Evolutionary conservation across 2,797 vertebrate species (phyloP), one percentile per base, ranked within the genome.

Genomic region (Emys orbicularis): DNA sequence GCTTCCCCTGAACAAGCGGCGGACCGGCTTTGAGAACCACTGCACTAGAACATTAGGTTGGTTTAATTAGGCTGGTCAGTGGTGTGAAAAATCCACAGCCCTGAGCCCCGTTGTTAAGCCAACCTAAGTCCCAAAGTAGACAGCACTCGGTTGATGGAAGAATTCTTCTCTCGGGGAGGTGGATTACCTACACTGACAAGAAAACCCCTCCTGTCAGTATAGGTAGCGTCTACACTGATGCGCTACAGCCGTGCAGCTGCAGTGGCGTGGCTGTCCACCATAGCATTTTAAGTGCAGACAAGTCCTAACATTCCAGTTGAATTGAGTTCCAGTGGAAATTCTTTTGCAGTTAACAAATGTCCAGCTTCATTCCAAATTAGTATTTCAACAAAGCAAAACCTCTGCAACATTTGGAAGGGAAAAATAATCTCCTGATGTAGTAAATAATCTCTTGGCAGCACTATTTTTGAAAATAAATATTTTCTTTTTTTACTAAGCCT

Each of bases 391-490:
- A 44, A 96, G 37, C 12, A 95, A 68, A 16, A 21, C 5, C 87
- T 89, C 47, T 80, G 84, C 77, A 92, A 50, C 8, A 87, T 52
- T 53, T 82, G 49, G 34, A 93, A 50, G 15, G 85, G 13, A 84
- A 15, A 92, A 85, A 6, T 16, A 84, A 72, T n/a, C 90, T 93
- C 74, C 61, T 80, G 16, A 89, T 37, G 7, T 37, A 94, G 94
- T 93, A 96, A 97, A 96, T 95, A 96, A 97, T 90, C 81, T 84
- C 31, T 86, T 95, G 81, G 65, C 86, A 96, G 57, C 65, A 54
- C 2, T 0, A 2, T 72, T 95, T 92, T 93, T 95, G 34, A 97
- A 97, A 97, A 95, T 61, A 98, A 98, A 97, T 97, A 98, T 97
- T 98, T 98, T 96, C 88, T 95, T 96, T 95, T 97, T 96, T 85